Evolutionary conservation across 2,797 vertebrate species (phyloP), one percentile per base, ranked within the genome.

Genomic region (Clamator glandarius): DNA sequence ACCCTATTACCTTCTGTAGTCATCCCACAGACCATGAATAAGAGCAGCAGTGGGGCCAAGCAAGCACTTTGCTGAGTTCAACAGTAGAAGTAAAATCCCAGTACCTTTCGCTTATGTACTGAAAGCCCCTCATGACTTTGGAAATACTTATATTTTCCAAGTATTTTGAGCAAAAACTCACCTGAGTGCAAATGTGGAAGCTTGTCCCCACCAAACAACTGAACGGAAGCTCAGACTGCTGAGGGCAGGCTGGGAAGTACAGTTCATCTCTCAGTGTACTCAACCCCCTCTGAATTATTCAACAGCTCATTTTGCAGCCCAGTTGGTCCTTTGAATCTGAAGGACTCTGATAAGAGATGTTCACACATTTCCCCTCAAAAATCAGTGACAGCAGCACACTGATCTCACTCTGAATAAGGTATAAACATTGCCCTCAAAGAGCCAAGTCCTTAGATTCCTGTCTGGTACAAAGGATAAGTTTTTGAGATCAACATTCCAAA

Each of bases 401-500:
- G 59, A 50, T 81, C 44, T 95, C 59, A 26, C 41, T 55, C 67
- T 79, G 78, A 86, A 63, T 54, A 62, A 69, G 31, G 9, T 28
- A 78, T 84, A 91, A 96, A 82, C 44, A 58, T 76, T 76, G 41
- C 33, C 51, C 63, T 84, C 55, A 54, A 75, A 52, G 39, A 91
- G 29, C 50, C 9, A 55, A 86, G 44, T 84, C 59, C 51, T 83
- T 70, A 26, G 19, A 35, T 92, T 95, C 54, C 81, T 50, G 52
- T 74, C 67, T 64, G 33, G 80, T 92, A 94, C 57, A 92, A 64
- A 68, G 41, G 44, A 81, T 73, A 25, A 12, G 12, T 77, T 80
- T 87, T 87, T 79, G 83, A 77, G 55, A 75, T 52, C 58, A 96
- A 44, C 36, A 52, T 75, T 92, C 39, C n/a, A 62, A 92, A 66